phyloP scores from a whole-genome alignment of 2,797 vertebrate genomes.

The Buceros bicornis region DNA sequence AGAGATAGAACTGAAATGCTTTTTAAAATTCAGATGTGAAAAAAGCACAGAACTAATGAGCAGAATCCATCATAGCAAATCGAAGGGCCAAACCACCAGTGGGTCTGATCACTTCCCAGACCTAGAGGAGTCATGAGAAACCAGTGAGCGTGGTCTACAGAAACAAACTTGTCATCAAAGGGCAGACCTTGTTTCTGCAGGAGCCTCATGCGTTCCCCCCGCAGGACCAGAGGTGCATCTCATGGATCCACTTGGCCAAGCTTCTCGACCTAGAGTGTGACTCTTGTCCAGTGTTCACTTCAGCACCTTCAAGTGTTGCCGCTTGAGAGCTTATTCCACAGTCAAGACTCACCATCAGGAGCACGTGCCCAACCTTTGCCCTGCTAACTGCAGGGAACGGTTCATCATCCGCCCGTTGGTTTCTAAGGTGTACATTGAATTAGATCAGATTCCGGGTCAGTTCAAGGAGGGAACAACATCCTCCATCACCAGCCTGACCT shows the following conservation, averaged over 20 bases:
- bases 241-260: background rate
- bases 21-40: background rate
- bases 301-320: background rate
- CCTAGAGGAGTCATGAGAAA: background rate
- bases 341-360: background rate
- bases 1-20: background rate
- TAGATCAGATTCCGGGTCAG: background rate
- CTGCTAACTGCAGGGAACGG: background rate
- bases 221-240: background rate
- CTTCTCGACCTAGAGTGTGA: accelerated
- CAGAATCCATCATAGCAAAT: background rate
- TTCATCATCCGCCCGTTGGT: background rate
- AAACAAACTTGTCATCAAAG: background rate
- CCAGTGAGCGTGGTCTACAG: background rate
- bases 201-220: background rate
- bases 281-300: background rate
- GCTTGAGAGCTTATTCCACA: background rate
- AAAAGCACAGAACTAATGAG: background rate
- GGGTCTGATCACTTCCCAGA: background rate
- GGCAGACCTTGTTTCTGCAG: background rate
- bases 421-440: background rate
- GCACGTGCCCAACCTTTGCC: background rate
- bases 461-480: background rate
- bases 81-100: background rate
- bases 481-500: background rate